Evolutionary conservation across 2,888 invertebrate genomes (phyloP), one percentile per base, ranked within the genome.

Genomic region (Eumerus sabulonum): DNA sequence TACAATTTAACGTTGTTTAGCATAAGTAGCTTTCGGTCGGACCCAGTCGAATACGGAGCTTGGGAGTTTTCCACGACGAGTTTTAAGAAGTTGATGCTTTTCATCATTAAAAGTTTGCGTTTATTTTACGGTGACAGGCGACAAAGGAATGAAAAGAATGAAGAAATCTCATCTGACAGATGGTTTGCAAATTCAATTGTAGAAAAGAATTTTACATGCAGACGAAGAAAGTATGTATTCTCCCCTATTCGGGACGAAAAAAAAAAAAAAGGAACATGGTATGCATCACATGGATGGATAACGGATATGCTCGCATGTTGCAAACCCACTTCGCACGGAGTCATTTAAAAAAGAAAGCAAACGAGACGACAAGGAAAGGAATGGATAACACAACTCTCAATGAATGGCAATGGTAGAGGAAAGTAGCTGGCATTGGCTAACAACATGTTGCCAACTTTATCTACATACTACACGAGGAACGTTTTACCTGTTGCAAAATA

Each of bases 21-120:
- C 79, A 74, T 74, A 74, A 79, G 74, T 74, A 74, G 60, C n/a
- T n/a, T 74, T 79, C 68, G 64, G 74, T 64, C 64, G 68, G 59
- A 36, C n/a, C n/a, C n/a, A n/a, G n/a, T n/a, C n/a, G n/a, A n/a
- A n/a, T n/a, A n/a, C n/a, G n/a, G n/a, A n/a, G n/a, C n/a, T n/a
- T 44, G 7, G 9, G 40, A 16, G n/a, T n/a, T n/a, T n/a, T n/a
- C n/a, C 12, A 54, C 13, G 45, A 44, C 18, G 36, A 64, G 45
- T 53, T 11, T 5, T 11, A n/a, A 40, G 5, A 86, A 86, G 85
- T 86, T 86, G 85, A 83, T 86, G 85, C 86, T 86, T 86, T 86
- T 85, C 86, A 86, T 86, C 86, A 86, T 86, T 86, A 86, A 86
- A 86, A 86, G 86, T 85, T 86, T 86, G 85, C 76, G 45, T 36